Conservation (phyloP, 2,113 vertebrate species). For the Emydura subglobosa region DNA sequence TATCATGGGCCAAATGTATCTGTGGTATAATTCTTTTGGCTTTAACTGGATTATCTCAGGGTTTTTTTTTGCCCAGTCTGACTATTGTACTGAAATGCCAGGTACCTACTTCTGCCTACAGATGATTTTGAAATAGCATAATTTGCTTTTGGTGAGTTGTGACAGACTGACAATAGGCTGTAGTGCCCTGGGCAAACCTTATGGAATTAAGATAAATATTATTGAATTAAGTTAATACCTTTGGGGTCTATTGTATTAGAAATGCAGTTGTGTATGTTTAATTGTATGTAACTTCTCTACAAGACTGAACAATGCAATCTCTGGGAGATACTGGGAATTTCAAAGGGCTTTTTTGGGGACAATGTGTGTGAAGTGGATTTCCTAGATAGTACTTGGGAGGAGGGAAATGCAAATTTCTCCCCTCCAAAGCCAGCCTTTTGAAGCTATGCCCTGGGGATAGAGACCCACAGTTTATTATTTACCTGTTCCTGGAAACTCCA, state of each 20-base stretch:
- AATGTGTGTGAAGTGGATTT: not conserved
- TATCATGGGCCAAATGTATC: slow-evolving; percentile 17
- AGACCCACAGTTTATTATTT: not conserved
- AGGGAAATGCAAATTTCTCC: not conserved
- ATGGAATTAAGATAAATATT: not conserved
- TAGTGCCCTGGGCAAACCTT: not conserved
- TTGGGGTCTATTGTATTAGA: not conserved
- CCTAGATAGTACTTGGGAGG: not conserved
- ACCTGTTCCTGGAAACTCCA: not conserved
- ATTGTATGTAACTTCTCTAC: not conserved
- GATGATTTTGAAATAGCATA: not conserved
- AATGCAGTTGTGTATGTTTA: not conserved
- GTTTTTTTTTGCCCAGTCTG: not conserved
- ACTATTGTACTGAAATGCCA: not conserved
- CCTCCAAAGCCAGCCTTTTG: not conserved
- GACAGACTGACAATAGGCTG: not conserved
- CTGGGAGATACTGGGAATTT: not conserved
- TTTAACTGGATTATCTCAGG: not conserved
- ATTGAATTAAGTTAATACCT: not conserved
- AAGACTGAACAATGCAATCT: not conserved
- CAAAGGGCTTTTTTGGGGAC: not conserved
- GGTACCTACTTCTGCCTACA: not conserved
- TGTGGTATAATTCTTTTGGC: slow-evolving; percentile 24
- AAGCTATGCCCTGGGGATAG: not conserved
- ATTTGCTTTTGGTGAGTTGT: not conserved